Evolutionary conservation across 2,888 invertebrate genomes (phyloP).

Genomic region (Drosophila borealis): DNA sequence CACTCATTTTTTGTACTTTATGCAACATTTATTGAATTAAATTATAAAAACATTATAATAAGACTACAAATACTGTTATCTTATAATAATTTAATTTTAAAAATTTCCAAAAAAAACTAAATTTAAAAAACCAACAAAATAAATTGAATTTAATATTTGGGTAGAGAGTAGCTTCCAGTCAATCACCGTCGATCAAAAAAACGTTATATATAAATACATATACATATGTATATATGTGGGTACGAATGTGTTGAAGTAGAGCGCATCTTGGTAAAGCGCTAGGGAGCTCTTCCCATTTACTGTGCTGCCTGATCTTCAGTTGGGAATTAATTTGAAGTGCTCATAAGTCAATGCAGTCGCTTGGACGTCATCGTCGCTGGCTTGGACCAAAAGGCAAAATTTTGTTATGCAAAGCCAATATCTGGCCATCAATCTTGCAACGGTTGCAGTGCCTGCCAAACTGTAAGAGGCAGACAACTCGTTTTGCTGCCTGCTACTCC

Average conservation of each 20-base stretch:
- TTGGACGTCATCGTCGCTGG: constrained; percentile 46
- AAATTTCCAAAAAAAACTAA: too few species aligned
- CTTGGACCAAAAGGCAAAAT: constrained; percentile 8
- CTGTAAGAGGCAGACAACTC: constrained; percentile 50
- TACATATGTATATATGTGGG: neutral
- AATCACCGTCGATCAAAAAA: too few species aligned
- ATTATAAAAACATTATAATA: too few species aligned
- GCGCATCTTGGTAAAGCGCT: neutral
- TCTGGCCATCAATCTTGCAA: constrained; percentile 69
- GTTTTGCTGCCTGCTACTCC: constrained; percentile 38
- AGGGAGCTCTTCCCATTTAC: neutral
- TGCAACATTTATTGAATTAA: too few species aligned
- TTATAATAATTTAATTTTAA: too few species aligned
- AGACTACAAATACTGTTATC: too few species aligned
- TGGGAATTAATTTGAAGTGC: constrained; percentile 73
- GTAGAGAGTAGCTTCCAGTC: too few species aligned
- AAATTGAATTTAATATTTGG: too few species aligned
- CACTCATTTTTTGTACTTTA: too few species aligned
- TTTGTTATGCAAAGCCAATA: constrained; percentile 73
- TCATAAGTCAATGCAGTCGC: constrained; percentile 62
- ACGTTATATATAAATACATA: neutral
- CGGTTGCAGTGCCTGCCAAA: constrained; percentile 53
- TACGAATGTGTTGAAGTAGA: neutral
- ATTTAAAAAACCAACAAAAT: too few species aligned
- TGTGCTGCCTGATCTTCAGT: constrained; percentile 9